Percentiles rank a stretch among this genome's conserved stretches.
Conservation (phyloP, 2,888 invertebrate genomes). For the Parasteatoda lunata region DNA sequence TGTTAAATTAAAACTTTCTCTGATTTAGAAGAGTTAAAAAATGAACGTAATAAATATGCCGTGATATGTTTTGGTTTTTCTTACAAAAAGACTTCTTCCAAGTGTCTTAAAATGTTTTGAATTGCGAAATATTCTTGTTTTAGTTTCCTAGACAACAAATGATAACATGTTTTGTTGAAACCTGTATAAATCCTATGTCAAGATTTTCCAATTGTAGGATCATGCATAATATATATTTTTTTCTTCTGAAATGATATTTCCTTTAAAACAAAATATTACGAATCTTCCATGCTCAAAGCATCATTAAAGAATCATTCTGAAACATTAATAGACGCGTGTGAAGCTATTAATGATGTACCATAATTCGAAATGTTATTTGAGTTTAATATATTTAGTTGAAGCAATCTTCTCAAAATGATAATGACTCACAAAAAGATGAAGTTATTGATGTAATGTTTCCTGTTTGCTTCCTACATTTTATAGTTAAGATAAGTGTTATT, state of each 20-base stretch:
- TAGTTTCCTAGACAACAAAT: slow-evolving; percentile 33
- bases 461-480: too few species aligned
- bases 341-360: too few species aligned
- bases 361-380: too few species aligned
- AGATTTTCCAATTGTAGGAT: neutral
- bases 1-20: neutral
- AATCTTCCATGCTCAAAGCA: neutral
- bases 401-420: too few species aligned
- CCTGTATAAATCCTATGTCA: neutral
- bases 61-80: slow-evolving; percentile 6
- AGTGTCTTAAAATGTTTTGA: slow-evolving; percentile 10
- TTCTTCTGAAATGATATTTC: neutral
- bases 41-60: neutral
- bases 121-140: neutral
- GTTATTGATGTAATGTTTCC: too few species aligned
- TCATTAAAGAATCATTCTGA: neutral
- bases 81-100: slow-evolving; percentile 6
- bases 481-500: too few species aligned
- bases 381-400: too few species aligned
- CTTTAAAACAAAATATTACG: neutral
- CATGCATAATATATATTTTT: slow-evolving; percentile 1
- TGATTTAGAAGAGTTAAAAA: neutral
- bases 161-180: slow-evolving; percentile 26
- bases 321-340: too few species aligned
- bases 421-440: too few species aligned